A percentile compares a stretch with the other conserved stretches of the same genome.
phyloP scores from a whole-genome alignment of 2,113 vertebrate species.

The Geothlypis trichas region DNA sequence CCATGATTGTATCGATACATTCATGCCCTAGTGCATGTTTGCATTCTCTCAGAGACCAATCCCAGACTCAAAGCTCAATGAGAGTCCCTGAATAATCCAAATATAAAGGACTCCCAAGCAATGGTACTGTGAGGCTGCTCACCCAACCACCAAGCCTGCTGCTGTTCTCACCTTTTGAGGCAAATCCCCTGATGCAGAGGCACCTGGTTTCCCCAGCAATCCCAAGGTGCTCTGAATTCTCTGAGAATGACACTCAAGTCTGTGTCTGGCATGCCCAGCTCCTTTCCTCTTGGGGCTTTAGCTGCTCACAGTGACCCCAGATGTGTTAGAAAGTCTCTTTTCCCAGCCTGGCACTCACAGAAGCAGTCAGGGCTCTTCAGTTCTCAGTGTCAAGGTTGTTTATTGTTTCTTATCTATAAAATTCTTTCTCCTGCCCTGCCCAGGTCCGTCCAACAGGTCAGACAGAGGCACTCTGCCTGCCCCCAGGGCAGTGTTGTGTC shows the following conservation, averaged over 20 bases:
- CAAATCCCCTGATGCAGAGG: rapidly evolving
- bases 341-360: no score
- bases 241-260: background rate
- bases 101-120: background rate
- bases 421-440: no score
- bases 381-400: no score
- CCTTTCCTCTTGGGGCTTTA: background rate
- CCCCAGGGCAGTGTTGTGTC: no score
- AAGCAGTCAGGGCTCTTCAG: no score
- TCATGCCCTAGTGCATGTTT: background rate
- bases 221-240: background rate
- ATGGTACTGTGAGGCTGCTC: background rate
- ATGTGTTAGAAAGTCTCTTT: no score
- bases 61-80: background rate
- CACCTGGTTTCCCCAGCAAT: background rate
- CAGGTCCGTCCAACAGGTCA: no score
- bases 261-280: background rate
- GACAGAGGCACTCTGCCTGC: no score
- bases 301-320: no score
- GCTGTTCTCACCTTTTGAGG: background rate
- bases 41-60: background rate
- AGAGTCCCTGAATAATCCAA: background rate
- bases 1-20: background rate
- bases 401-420: no score
- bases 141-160: background rate